Evolutionary conservation across 2,797 vertebrate genomes (phyloP).

Genomic region (Ctenopoma kingsleyae): DNA sequence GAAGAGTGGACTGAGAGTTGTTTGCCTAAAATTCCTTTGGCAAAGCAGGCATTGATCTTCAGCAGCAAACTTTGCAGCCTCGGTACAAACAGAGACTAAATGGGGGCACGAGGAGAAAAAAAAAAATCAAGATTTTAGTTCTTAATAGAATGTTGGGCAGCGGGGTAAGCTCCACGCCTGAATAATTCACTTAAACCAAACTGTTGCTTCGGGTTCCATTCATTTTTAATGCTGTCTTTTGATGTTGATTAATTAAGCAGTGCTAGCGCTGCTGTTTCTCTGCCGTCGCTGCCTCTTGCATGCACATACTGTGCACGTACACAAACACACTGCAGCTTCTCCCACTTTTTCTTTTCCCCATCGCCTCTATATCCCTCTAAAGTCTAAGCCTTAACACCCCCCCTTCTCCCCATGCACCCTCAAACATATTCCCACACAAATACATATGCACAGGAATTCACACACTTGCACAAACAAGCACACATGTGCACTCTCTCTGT

Average conservation of each 20-base stretch:
- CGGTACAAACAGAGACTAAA: slow-evolving; percentile 73
- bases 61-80: slow-evolving; percentile 66
- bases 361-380: slow-evolving; percentile 71
- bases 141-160: slow-evolving; percentile 79
- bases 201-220: slow-evolving; percentile 84
- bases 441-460: slow-evolving; percentile 35
- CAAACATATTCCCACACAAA: slow-evolving; percentile 25
- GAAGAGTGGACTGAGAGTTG: slow-evolving; percentile 63
- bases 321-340: slow-evolving; percentile 53
- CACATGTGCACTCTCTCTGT: background rate
- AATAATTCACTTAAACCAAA: slow-evolving; percentile 88
- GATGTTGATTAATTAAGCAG: slow-evolving; percentile 89
- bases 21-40: slow-evolving; percentile 72
- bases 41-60: slow-evolving; percentile 68
- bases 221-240: slow-evolving; percentile 87
- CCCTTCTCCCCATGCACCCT: slow-evolving; percentile 1
- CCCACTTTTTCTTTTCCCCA: slow-evolving; percentile 42
- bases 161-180: slow-evolving; percentile 78
- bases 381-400: slow-evolving; percentile 67
- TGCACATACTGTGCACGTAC: slow-evolving; percentile 20
- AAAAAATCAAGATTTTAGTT: slow-evolving; percentile 71
- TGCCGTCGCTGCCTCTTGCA: slow-evolving; percentile 41
- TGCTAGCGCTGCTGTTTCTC: slow-evolving; percentile 81
- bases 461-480: slow-evolving; percentile 26
- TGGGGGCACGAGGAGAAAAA: slow-evolving; percentile 56